Conservation (phyloP, 2,797 vertebrate species). For the Oreochromis grahami region DNA sequence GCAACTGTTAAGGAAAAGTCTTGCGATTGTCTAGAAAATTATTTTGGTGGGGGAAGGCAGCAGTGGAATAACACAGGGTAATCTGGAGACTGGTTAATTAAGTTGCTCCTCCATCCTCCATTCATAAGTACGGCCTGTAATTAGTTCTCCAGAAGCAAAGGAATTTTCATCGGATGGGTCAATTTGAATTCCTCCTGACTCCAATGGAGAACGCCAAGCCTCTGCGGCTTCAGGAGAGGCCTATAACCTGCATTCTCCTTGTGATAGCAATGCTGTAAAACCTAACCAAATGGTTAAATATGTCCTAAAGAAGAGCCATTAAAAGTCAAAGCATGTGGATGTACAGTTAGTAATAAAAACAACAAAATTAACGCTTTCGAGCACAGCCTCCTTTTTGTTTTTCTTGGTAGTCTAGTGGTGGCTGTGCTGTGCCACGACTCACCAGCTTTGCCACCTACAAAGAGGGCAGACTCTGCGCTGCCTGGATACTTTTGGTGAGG, state of each 20-base stretch:
- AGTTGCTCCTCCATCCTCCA: constrained; percentile 58
- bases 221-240: constrained; percentile 50
- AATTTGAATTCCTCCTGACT: constrained; percentile 60
- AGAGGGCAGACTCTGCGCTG: constrained; percentile 65
- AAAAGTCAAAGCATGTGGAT: constrained; percentile 57
- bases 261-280: constrained; percentile 59
- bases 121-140: constrained; percentile 66
- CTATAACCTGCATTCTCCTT: constrained; percentile 56
- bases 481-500: constrained; percentile 67
- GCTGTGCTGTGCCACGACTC: constrained; percentile 48
- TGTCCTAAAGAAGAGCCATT: constrained; percentile 47
- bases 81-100: constrained; percentile 59
- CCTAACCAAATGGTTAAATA: constrained; percentile 50
- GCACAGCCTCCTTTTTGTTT: constrained; percentile 27
- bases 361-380: constrained; percentile 33
- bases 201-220: constrained; percentile 15
- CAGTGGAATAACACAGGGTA: constrained; percentile 35
- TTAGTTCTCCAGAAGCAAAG: constrained; percentile 62
- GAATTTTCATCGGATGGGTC: constrained; percentile 60
- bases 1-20: constrained; percentile 18
- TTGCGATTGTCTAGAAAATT: constrained; percentile 37
- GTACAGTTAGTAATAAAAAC: constrained; percentile 43
- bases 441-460: constrained; percentile 69
- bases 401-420: constrained; percentile 21
- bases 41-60: constrained; percentile 29